Evolutionary conservation across 64 coral and sea anemone genomes (phyloP), one percentile per base, ranked within the genome.

Genomic region (Montipora cactus): DNA sequence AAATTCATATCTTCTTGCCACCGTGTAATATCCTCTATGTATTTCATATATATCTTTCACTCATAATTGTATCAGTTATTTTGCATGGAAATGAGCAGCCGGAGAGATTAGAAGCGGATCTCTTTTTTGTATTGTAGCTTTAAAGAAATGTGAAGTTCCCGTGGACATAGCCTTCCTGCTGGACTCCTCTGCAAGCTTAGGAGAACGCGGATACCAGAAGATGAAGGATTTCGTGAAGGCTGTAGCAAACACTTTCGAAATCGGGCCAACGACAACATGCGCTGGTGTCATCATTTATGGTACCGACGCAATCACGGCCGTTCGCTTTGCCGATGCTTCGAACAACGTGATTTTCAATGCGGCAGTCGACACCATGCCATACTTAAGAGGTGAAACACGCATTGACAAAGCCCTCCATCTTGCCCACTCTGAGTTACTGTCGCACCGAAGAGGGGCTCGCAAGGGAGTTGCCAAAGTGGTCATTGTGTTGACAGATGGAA

Each of bases 191-290:
- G 76, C 62, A 53, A 94, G 95, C 69, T 90, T 94, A 15, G 67
- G 80, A 28, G 53, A 25, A 82, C 78, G 46, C 2, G 88, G 87
- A n/a, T 96, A 94, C 44, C 49, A 59, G 1, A 89, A 59, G 69
- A 90, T 94, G 68, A 85, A 94, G 81, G 87, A 93, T 10, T 96
- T 96, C 20, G 88, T 96, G 8, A 84, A 87, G n/a, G 44, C 80
- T 11, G 91, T 96, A 23, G 81, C 92, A 3, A 74, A 87, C 44
- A 86, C 86, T 28, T 96, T 94, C 25, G 77, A 73, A 5, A 22
- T 96, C 2, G 59, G 58, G 50, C 73, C 79, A 44, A 72, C 23
- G 14, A 90, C 48, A 78, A 77, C 93, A 2, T 78, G 84, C 18
- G 87, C 61, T 7, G 79, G 87, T 14, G 88, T 95, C 48, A 72